These are phyloP conservation scores for Pomacea maculata DNA, from an alignment of 1,140 invertebrate species.

Conservation along the genomic window DNA sequence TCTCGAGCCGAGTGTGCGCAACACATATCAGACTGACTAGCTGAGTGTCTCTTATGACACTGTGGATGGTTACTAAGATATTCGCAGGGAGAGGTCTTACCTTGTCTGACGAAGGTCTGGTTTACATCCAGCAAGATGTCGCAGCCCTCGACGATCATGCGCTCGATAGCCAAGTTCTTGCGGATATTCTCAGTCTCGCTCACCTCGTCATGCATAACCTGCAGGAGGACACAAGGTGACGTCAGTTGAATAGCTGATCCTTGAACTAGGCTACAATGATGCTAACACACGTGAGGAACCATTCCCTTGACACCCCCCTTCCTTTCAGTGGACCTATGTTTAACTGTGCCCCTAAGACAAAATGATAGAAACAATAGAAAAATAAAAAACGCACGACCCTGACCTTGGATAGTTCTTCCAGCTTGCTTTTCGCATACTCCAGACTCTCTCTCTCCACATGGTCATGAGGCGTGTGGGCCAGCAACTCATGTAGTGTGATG, in stretches of 20 bases:
- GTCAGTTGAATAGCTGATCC: constrained; percentile 1
- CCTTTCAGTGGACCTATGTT: too few species aligned
- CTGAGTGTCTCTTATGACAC: too few species aligned
- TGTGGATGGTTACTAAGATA: too few species aligned
- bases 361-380: too few species aligned
- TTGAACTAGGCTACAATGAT: too few species aligned
- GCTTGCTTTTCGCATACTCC: constrained; percentile 86
- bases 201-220: constrained; percentile 72
- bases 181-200: constrained; percentile 94
- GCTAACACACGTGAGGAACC: too few species aligned
- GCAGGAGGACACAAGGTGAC: constrained; percentile 24
- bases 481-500: constrained; percentile 87
- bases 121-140: constrained; percentile 94
- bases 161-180: constrained; percentile 91
- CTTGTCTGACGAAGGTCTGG: constrained; percentile 76
- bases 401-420: constrained; percentile 86
- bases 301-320: too few species aligned
- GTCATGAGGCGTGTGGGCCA: constrained; percentile 92
- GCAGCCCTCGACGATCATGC: constrained; percentile 95
- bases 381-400: constrained; percentile 26
- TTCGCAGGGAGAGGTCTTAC: constrained; percentile 35
- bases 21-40: too few species aligned
- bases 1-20: too few species aligned
- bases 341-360: too few species aligned
- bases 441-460: constrained; percentile 92